Conservation (phyloP, 1,140 invertebrate species). For the Delia radicum region DNA sequence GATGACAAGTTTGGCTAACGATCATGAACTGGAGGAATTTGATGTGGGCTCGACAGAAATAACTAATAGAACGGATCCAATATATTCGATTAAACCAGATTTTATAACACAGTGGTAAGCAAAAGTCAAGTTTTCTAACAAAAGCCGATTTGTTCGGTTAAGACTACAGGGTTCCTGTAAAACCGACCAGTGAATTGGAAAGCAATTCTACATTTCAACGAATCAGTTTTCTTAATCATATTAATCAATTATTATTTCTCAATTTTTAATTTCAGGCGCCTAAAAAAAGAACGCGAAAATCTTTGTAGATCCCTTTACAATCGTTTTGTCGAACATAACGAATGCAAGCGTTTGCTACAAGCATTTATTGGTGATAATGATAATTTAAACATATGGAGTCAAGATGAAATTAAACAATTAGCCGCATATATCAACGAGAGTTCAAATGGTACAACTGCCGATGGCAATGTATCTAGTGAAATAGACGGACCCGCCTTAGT, state of each 20-base stretch:
- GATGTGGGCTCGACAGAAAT: constrained; percentile 33
- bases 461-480: constrained; percentile 30
- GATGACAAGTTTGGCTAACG: background rate
- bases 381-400: constrained; percentile 40
- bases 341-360: constrained; percentile 63
- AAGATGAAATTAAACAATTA: constrained; percentile 29
- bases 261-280: constrained; percentile 61
- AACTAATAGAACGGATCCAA: constrained; percentile 62
- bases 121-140: background rate
- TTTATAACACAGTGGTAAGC: constrained; percentile 71
- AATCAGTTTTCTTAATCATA: too few relatives aligned
- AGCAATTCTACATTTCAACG: too few relatives aligned
- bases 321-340: constrained; percentile 61
- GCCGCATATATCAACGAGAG: constrained; percentile 42
- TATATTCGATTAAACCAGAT: constrained; percentile 66
- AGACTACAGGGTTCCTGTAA: too few relatives aligned
- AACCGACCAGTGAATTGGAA: too few relatives aligned
- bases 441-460: constrained; percentile 37
- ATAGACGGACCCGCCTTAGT: constrained; percentile 60
- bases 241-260: constrained; percentile 24
- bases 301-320: constrained; percentile 68
- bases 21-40: constrained; percentile 29
- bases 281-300: constrained; percentile 64
- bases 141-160: too few relatives aligned
- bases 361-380: constrained; percentile 45